These are phyloP conservation scores for Entomobrya proxima DNA, from an alignment of 2,888 invertebrate species.

Conservation along the genomic window DNA sequence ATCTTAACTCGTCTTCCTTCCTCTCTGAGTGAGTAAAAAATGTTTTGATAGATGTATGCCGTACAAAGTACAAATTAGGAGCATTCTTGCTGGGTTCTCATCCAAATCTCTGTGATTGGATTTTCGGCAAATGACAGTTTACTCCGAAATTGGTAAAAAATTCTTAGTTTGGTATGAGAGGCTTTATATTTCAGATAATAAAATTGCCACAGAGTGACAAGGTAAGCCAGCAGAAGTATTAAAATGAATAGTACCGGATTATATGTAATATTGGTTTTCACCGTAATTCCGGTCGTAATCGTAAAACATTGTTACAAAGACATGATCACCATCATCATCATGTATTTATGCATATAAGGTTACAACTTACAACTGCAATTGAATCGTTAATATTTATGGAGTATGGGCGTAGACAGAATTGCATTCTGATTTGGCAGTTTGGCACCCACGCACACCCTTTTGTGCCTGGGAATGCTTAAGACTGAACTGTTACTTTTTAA, in stretches of 20 bases:
- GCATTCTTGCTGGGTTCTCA: neutral
- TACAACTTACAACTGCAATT: neutral
- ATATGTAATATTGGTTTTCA: neutral
- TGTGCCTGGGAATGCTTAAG: neutral
- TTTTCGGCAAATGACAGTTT: neutral
- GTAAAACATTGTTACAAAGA: neutral
- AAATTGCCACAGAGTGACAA: neutral
- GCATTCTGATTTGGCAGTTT: constrained; percentile 20
- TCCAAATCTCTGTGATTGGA: no score
- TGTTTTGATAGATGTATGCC: neutral
- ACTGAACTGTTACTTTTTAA: neutral
- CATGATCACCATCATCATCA: neutral
- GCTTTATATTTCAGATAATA: neutral
- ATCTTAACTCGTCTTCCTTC: constrained; percentile 18
- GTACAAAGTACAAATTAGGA: neutral
- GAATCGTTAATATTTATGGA: neutral
- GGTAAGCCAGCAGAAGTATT: no score
- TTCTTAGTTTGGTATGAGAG: neutral
- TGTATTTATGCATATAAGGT: constrained; percentile 23
- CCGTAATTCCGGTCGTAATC: neutral
- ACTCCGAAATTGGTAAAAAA: neutral
- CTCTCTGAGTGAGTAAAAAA: no score
- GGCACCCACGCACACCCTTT: constrained; percentile 10
- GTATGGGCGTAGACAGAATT: constrained; percentile 22
- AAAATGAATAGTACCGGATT: neutral